Base-by-base conservation (phyloP, 1,140 invertebrate genomes). In the Euura saliciscinereae region DNA sequence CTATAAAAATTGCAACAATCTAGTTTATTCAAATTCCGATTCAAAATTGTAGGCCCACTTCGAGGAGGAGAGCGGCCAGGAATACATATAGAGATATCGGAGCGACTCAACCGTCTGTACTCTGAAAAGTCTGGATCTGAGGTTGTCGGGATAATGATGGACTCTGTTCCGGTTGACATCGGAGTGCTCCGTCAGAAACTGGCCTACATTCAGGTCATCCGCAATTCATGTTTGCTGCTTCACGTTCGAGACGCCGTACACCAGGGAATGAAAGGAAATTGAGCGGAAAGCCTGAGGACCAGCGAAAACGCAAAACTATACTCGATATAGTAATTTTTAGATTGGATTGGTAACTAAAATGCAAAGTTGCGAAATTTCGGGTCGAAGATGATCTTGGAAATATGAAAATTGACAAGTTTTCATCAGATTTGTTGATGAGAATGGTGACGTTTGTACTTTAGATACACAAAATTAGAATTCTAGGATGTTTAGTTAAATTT, bases 1-100 rank as follows among this genome's bases (percentile, higher is more conserved):
- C n/a, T n/a, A 75, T 72, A 65, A 71, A 70, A 74, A 71, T 67
- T 70, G 43, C 13, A 28, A 45, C 68, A 66, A 42, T 45, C n/a
- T n/a, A n/a, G n/a, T n/a, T 45, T 59, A 59, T 70, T 69, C 67
- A 13, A 59, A 46, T 74, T 67, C 4, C n/a, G n/a, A 44, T 84
- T 88, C 0, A 84, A 83, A 6, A 86, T 87, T 88, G 82, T 84
- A 96, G 90, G 90, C 92, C 5, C 95, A 94, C 82, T 98, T 98
- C 85, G 97, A 98, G 80, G 95, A 97, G 76, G 97, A 98, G 77
- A 93, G 94, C 83, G 94, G 94, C 2, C 90, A 95, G 43, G 96
- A 98, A 80, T 99, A 96, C 81, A 93, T 99, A 74, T 99, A 99
- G 97, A 99, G 87, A 96, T 98, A 73, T 97, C 96, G 2, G 96